Base-by-base conservation (phyloP, 1,140 invertebrate genomes). In the Leucophenga varia region DNA sequence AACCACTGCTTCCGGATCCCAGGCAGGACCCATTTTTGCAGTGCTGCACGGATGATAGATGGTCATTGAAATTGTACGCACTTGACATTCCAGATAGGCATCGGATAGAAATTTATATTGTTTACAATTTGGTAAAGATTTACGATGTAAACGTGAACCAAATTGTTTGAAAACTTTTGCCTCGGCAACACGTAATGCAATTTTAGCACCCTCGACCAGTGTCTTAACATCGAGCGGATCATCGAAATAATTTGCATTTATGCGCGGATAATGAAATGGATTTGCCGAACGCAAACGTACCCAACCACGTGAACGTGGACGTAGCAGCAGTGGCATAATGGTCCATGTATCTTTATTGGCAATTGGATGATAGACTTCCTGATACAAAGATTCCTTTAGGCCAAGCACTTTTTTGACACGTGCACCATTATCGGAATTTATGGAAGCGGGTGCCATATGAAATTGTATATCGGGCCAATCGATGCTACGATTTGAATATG, bases 211-310 rank as follows among this genome's bases (percentile, higher is more conserved):
- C 76, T 93, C 89, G 0, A 91, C 84, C 7, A 93, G 65, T 0
- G 82, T 84, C n/a, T 82, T 80, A 0, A 91, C 84, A 59, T 94
- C 91, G 22, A 81, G 64, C 0, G 84, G 83, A 72, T 93, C 82
- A 38, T 84, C 81, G 46, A 95, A 89, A 64, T 95, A 95, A 59
- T 94, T 92, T 3, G 95, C 88, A 76, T 95, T 84, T 51, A 98
- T 91, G 8, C 87, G 67, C 0, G 95, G 95, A 61, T 87, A 86
- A 13, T 88, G 82, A 47, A 88, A 89, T 1, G 95, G 95, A 77
- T 96, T 89, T 0, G 82, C 82, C 32, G 82, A 87, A 43, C 79
- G 79, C 6, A 96, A 70, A 46, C 83, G 79, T 0, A 96, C 81
- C 41, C 83, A 86, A 5, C 93, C 93, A 38, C 85, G 73, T 1